Base-by-base conservation (phyloP, 2,797 vertebrate species). In the Chelidonichthys spinosus region DNA sequence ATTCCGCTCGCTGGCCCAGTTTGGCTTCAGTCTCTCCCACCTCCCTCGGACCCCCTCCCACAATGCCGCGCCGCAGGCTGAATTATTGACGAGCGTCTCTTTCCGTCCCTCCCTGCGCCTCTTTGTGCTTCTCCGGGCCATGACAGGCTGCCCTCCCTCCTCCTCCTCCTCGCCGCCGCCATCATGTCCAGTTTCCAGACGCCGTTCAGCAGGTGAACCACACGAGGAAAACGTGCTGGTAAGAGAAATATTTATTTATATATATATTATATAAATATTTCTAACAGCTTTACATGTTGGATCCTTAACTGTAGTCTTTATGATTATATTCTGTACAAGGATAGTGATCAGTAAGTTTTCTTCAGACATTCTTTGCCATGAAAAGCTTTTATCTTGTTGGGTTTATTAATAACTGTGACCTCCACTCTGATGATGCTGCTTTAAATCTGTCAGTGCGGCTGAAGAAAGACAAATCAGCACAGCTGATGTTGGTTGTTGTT, bases 1-100 rank as follows among this genome's bases (percentile, higher is more conserved):
- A 91, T 85, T 81, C 83, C 82, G 42, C 74, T 50, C 32, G 11
- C 74, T 85, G 85, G 75, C 85, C 86, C 84, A 89, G 79, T 89
- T 89, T 68, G 66, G 33, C 74, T 66, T 66, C 87, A 88, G 78
- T 90, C 86, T 87, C 84, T 75, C 71, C 37, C 37, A 5, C 4
- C n/a, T 50, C 18, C 49, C 10, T 17, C 49, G 25, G 43, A 40
- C 59, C 68, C 70, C 77, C 74, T 53, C 76, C 66, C 82, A 63
- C 74, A 7, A 2, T 49, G 5, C 72, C 9, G 42, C 25, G 4
- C 79, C 18, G 61, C 44, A 0, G 63, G 78, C 78, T 94, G 81
- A 94, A 94, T 94, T 86, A 94, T 94, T 94, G 87, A 94, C 79
- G 5, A 87, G 79, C 63, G 53, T 80, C 49, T 82, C 80, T 88